These are phyloP conservation scores for Actinia equina DNA, from an alignment of 64 coral and sea anemone species.

Conservation along the genomic window DNA sequence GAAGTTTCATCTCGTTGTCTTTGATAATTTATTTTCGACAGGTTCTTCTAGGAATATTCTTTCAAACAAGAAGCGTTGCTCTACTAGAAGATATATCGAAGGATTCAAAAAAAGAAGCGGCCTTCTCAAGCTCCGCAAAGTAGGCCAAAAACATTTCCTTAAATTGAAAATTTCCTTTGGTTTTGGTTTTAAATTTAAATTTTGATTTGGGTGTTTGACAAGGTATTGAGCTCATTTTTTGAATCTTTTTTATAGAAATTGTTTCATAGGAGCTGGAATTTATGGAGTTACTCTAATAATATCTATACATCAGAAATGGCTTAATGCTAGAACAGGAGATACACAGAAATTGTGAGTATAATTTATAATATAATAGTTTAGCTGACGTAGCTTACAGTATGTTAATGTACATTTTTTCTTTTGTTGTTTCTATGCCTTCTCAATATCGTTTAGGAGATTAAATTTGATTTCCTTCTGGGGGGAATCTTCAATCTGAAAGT, in stretches of 20 bases:
- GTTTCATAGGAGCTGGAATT: slow-evolving; percentile 91
- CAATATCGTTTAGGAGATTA: neutral
- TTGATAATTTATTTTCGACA: neutral
- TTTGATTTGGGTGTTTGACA: neutral
- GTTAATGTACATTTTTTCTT: neutral
- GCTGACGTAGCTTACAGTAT: neutral
- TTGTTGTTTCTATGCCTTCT: neutral
- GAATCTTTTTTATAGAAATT: slow-evolving; percentile 54
- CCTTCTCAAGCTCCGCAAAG: slow-evolving; percentile 64
- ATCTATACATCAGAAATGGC: slow-evolving; percentile 91
- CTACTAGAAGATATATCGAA: slow-evolving; percentile 63
- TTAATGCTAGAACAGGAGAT: slow-evolving; percentile 75
- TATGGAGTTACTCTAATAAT: slow-evolving; percentile 72
- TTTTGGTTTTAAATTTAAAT: neutral
- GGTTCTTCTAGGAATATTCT: slow-evolving; percentile 94
- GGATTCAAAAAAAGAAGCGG: slow-evolving; percentile 12
- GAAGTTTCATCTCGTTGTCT: slow-evolving; percentile 3
- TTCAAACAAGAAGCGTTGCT: slow-evolving; percentile 76
- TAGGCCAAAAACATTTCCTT: slow-evolving; percentile 5
- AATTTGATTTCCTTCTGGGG: neutral
- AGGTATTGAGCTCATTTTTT: neutral
- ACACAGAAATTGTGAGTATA: slow-evolving; percentile 90
- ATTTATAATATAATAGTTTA: neutral
- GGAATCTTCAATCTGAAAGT: no score
- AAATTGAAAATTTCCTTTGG: neutral